Evolutionary conservation across 2,797 vertebrate genomes (phyloP), one percentile per base, ranked within the genome.

Genomic region (Micrastur ruficollis): DNA sequence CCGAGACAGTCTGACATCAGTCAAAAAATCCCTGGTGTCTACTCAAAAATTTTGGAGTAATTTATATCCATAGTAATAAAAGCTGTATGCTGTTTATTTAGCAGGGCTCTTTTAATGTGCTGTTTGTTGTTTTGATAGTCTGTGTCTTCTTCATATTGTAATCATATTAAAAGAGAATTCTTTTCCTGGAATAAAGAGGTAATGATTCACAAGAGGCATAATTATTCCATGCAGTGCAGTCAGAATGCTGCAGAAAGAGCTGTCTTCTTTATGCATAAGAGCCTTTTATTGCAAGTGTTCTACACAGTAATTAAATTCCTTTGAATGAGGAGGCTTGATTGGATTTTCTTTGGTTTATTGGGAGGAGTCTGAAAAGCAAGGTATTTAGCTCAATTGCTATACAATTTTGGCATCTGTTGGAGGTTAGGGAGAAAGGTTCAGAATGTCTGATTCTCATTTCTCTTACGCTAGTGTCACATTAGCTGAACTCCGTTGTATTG

Each of bases 141-240:
- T 73, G 31, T 59, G 70, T 93, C 67, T 91, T 82, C 81, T 70
- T 86, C 76, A 59, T 80, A 31, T 74, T 74, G 63, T 93, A 94
- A 89, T 91, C 61, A n/a, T 81, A 87, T 94, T 93, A 93, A 92
- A 95, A 95, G 81, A 92, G 31, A 70, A 59, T 95, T 86, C 75
- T 93, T 94, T 84, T 81, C 94, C 90, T 82, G 89, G 74, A 92
- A 92, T 93, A 96, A 95, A 92, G 92, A 91, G 76, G 62, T 94
- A 93, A 92, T 93, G 79, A 95, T 95, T 97, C 94, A 89, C 86
- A 91, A 95, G 95, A 56, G 71, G 89, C 79, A 55, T 96, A 91
- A 93, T 94, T 95, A 91, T 95, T 94, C 89, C 88, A 86, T 75
- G 92, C 3, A 27, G 70, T 75, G 81, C 89, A 94, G 40, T 32